Percentiles rank a stretch among this genome's conserved stretches.
These are phyloP conservation scores for Sogatella furcifera DNA, from an alignment of 1,140 invertebrate species.

Conservation along the genomic window DNA sequence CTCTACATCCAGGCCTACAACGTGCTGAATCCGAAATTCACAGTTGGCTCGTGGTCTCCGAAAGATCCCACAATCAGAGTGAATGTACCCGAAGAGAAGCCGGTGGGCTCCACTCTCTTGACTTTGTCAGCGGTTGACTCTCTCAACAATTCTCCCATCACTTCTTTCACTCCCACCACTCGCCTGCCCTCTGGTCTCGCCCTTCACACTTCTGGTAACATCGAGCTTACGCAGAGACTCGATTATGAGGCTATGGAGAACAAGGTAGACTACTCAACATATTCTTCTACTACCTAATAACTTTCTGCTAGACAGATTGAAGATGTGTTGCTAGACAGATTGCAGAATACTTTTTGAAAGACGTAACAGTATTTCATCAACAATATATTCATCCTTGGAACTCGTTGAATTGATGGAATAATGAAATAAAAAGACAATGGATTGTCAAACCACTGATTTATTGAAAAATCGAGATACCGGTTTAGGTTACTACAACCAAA, in stretches of 20 bases:
- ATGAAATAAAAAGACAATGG: no score
- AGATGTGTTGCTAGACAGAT: no score
- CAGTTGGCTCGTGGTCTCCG: constrained; percentile 52
- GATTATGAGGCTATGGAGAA: constrained; percentile 59
- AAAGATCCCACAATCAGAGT: constrained; percentile 53
- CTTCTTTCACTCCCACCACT: constrained; percentile 16
- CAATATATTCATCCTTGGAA: no score
- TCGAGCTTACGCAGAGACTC: constrained; percentile 55
- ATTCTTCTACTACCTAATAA: no score
- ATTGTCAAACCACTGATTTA: no score
- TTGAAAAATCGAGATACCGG: no score
- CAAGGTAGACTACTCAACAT: constrained; percentile 36
- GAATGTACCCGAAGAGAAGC: constrained; percentile 62
- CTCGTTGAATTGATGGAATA: no score
- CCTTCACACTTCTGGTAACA: constrained; percentile 39
- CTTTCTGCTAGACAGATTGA: no score
- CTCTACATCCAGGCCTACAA: constrained; percentile 70
- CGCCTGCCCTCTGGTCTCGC: constrained; percentile 19
- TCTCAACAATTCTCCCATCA: constrained; percentile 31
- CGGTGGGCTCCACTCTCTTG: constrained; percentile 62
- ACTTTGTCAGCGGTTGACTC: constrained; percentile 63
- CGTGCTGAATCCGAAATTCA: constrained; percentile 67
- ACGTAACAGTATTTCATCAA: no score
- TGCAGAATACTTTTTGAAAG: no score
- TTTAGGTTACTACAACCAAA: no score